Evolutionary conservation across 2,113 vertebrate species (phyloP).

Genomic region (Coreoperca whiteheadi): DNA sequence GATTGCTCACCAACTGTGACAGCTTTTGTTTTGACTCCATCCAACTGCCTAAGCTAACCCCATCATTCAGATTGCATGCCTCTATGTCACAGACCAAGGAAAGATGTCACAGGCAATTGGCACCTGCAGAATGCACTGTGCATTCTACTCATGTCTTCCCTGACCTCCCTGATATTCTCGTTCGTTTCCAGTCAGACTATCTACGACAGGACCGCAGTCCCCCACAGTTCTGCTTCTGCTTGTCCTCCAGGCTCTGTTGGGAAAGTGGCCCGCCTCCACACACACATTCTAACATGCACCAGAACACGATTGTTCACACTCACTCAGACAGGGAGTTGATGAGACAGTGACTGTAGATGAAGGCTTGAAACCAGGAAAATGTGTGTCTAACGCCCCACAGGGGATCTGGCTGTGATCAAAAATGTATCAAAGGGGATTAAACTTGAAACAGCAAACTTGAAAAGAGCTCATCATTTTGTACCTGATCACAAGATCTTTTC

Average conservation of each 20-base stretch:
- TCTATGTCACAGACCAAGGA: background rate
- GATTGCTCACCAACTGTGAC: constrained; percentile 4
- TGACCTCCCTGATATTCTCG: constrained; percentile 36
- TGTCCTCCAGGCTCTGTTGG: constrained; percentile 12
- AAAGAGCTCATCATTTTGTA: constrained; percentile 70
- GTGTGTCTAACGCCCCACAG: constrained; percentile 61
- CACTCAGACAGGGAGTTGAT: constrained; percentile 30
- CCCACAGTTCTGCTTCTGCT: background rate
- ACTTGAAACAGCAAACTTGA: constrained; percentile 77
- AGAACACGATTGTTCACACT: background rate
- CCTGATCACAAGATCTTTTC: constrained; percentile 55
- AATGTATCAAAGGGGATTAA: constrained; percentile 78
- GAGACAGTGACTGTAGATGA: constrained; percentile 63
- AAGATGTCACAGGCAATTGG: constrained; percentile 12
- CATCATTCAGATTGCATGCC: constrained; percentile 4
- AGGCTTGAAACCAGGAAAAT: constrained; percentile 63
- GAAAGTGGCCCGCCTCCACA: constrained; percentile 3
- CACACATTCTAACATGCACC: constrained; percentile 12
- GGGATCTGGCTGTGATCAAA: constrained; percentile 77
- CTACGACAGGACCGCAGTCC: background rate
- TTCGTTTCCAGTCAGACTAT: constrained; percentile 18
- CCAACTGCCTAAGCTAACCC: background rate
- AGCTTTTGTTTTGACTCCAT: background rate
- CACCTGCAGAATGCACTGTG: background rate
- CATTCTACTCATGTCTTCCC: background rate